Base-by-base conservation (phyloP, 2,113 vertebrate genomes). In the Engystomops pustulosus region DNA sequence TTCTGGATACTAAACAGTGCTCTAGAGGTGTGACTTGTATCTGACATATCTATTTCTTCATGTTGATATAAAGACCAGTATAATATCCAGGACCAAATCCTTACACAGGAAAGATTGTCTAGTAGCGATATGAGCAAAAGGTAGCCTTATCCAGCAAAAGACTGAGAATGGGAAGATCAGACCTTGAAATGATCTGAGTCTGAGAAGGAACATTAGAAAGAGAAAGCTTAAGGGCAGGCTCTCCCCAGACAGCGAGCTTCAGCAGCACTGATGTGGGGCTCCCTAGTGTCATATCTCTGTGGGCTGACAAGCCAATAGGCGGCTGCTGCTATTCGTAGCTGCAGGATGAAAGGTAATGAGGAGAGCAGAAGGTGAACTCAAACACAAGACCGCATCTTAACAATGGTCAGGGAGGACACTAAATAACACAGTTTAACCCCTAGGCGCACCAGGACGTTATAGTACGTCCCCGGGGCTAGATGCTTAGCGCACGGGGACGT, bases 341-440 rank as follows among this genome's bases (percentile, higher is more conserved):
- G 30, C 38, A 47, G 69, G 27, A 23, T 27, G 30, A 49, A 74
- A 74, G 70, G 70, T 72, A 47, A 47, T 47, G 70, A 53, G 72
- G 25, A n/a, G 30, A 51, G 44, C 45, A 3, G 23, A 53, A 51
- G 72, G 25, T 10, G 47, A 51, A 25, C 45, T 5, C 12, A 53
- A 51, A 32, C 18, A 9, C 7, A 10, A 0, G 3, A 15, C 11
- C 17, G 20, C 30, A 18, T 20, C 47, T n/a, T 32, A 5, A 41
- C 38, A 41, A 32, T 6, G 15, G 18, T 20, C 27, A 55, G 3
- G 10, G 20, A 12, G 49, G 14, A 30, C 14, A 47, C n/a, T 8
- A 27, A 74, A 25, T 44, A 38, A 60, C 1, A 53, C 3, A 3
- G 6, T 4, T 41, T 41, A 41, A 41, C 8, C 8, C 8, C 38